phyloP scores from a whole-genome alignment of 2,797 vertebrate genomes.

The Rhincodon typus region DNA sequence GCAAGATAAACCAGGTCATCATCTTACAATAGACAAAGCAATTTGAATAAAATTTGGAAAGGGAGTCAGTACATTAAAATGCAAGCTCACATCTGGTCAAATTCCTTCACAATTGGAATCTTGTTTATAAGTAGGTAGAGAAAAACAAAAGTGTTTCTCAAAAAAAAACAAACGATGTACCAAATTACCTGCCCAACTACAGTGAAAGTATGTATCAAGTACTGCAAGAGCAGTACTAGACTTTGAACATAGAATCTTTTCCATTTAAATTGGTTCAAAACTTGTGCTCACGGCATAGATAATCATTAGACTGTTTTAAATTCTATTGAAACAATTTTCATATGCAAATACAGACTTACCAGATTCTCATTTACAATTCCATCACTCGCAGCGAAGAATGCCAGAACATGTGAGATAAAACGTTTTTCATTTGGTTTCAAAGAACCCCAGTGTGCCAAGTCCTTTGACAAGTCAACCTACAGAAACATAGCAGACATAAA shows the following conservation, averaged over 20 bases:
- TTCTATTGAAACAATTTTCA: neutral
- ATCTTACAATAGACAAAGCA: neutral
- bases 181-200: neutral
- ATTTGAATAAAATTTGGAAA: neutral
- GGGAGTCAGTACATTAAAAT: neutral
- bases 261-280: neutral
- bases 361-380: slow-evolving; percentile 74
- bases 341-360: slow-evolving; percentile 47
- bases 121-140: neutral
- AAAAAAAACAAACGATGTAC: too few relatives aligned
- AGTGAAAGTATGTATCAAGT: neutral
- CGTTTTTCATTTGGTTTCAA: slow-evolving; percentile 64
- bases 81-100: neutral
- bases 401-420: slow-evolving; percentile 67
- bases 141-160: neutral
- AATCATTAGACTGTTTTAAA: neutral
- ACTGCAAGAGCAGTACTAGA: neutral
- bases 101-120: neutral
- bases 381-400: slow-evolving; percentile 73
- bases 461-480: slow-evolving; percentile 70
- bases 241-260: neutral
- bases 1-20: neutral
- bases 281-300: neutral
- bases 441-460: slow-evolving; percentile 62
- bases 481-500: neutral